These are phyloP conservation scores for Perca schrenkii DNA, from an alignment of 2,113 vertebrate species.

Conservation along the genomic window DNA sequence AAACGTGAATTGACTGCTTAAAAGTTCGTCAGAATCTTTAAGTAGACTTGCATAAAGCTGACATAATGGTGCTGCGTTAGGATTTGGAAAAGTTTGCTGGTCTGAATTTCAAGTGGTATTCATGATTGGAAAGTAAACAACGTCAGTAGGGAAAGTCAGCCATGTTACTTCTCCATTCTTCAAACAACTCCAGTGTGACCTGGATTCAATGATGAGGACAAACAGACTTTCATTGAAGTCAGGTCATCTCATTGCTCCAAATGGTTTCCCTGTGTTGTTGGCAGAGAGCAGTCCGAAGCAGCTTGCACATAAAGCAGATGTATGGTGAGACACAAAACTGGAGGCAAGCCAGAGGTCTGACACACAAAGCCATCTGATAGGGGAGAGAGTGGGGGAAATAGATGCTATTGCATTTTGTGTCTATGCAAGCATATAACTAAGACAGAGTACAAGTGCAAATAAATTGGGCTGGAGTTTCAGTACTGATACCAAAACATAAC, in stretches of 20 bases:
- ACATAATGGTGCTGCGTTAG: constrained; percentile 48
- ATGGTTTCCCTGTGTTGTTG: constrained; percentile 52
- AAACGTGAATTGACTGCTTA: constrained; percentile 8
- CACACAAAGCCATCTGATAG: constrained; percentile 40
- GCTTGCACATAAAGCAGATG: constrained; percentile 61
- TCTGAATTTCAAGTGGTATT: constrained; percentile 39
- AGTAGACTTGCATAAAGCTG: constrained; percentile 40
- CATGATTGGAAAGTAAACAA: constrained; percentile 22
- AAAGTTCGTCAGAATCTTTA: constrained; percentile 42
- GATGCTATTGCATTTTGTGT: not conserved
- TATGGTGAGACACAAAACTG: constrained; percentile 36
- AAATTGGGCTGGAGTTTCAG: not conserved
- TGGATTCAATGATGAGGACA: constrained; percentile 52
- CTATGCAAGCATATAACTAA: not conserved
- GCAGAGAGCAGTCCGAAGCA: constrained; percentile 40
- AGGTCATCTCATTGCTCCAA: constrained; percentile 39
- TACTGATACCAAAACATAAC: not conserved
- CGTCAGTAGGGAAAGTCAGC: not conserved
- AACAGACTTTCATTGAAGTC: constrained; percentile 55
- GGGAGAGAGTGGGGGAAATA: too few relatives aligned
- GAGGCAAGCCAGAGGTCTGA: constrained; percentile 43
- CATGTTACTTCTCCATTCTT: constrained; percentile 18
- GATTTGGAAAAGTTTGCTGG: constrained; percentile 27
- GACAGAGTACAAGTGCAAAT: not conserved
- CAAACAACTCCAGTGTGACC: constrained; percentile 26